Base-by-base conservation (phyloP, 1,140 invertebrate species). In the Drosophila seguyi region DNA sequence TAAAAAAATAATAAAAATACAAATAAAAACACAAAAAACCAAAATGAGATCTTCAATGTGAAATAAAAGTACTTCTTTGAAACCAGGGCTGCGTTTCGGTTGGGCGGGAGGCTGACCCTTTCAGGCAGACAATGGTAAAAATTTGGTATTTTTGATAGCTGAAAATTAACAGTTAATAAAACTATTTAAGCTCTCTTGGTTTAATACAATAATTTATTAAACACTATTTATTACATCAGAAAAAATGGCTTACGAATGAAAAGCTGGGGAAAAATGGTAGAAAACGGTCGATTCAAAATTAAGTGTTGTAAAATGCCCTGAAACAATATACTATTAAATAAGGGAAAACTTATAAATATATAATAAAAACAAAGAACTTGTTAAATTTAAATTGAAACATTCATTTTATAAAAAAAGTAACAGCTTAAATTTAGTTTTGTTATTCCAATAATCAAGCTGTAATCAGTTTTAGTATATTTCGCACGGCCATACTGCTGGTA, bases 11-110 rank as follows among this genome's bases (percentile, higher is more conserved):
- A 87, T 87, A 84, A 88, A 81, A 88, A 45, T 45, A 45, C 42
- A 45, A 88, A 87, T 87, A 88, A 87, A 87, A 87, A 53, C n/a
- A n/a, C n/a, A 34, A 20, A 45, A 52, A 59, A 81, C 81, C 69
- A 44, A 82, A 83, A 77, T 83, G 75, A 83, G 55, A 83, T 87
- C 84, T 87, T 87, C 74, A 90, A 87, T 87, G 84, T 87, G 84
- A 88, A 87, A 87, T 87, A 87, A 87, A 87, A 87, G 73, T 87
- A 87, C 84, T 88, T 87, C 84, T 87, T 87, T 75, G 87, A 88
- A 77, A 72, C 22, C 66, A 18, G 44, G 38, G n/a, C 27, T 44
- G 66, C 22, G 47, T 58, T 29, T 27, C 36, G 38, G 25, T 20
- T 58, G 56, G 48, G 39, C 47, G 47, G 67, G 16, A 20, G 18